Evolutionary conservation across 2,888 invertebrate species (phyloP), one percentile per base, ranked within the genome.

Genomic region (Temnothorax ravouxi): DNA sequence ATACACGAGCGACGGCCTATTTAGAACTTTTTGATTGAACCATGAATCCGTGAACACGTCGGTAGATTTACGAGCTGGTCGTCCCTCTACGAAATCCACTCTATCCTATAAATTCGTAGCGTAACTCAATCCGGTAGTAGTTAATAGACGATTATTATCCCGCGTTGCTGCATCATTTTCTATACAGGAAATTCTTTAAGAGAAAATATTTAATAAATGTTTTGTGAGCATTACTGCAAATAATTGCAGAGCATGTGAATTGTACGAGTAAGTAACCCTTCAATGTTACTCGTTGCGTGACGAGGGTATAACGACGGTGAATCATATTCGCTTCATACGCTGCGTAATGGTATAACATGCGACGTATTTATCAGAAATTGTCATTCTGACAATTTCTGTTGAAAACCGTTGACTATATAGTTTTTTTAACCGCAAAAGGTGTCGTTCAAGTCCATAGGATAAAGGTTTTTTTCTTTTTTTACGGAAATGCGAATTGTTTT

Each of bases 21-120:
- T 77, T 77, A 77, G 66, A 77, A 77, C 77, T 77, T 77, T 77
- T 77, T 77, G 77, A 77, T 77, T 66, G 77, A 77, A 77, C 66
- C 41, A 77, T 77, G 77, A 66, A 66, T 77, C 66, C 77, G 66
- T 77, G 66, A 77, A 54, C 66, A 66, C 2, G 38, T 25, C 41
- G 41, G 76, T 38, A 21, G 50, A 64, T 76, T 76, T 76, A 76
- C 41, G 52, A 52, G 76, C n/a, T 77, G 66, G 52, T 50, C 34
- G 21, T 66, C 25, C 41, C 52, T 38, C 52, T 41, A 64, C 18
- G 62, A 52, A 38, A 44, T 38, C 21, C 25, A 25, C 18, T 54
- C 41, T 15, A 38, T 50, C 52, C n/a, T 15, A 52, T 64, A 64
- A 77, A 77, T 64, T 54, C 66, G 52, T 54, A 66, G n/a, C 41